A percentile compares a stretch with the other conserved stretches of the same genome.
phyloP scores from a whole-genome alignment of 2,888 invertebrate genomes.

The Eupithecia dodoneata region DNA sequence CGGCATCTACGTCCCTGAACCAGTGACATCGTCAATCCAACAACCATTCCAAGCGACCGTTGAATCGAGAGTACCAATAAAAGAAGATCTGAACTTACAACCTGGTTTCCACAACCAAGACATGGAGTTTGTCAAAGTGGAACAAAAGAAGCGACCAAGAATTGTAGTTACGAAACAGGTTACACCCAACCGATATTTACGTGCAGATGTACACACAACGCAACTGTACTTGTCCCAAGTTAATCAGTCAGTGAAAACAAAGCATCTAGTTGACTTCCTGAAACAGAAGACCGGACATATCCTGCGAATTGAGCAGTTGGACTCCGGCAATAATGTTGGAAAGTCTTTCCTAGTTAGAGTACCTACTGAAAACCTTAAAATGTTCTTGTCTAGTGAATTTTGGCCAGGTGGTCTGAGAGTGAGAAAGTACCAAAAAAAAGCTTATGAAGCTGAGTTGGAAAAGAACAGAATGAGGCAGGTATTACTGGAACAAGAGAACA shows the following conservation, averaged over 20 bases:
- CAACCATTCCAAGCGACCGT: background rate
- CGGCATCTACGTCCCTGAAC: background rate
- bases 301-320: constrained; percentile 2
- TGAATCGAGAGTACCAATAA: constrained; percentile 6
- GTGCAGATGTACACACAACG: constrained; percentile 7
- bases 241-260: constrained; percentile 4
- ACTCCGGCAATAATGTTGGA: constrained; percentile 1
- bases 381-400: constrained; percentile 8
- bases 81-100: constrained; percentile 1
- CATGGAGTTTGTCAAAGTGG: constrained; percentile 10
- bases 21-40: background rate
- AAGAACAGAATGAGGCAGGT: background rate
- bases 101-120: constrained; percentile 6
- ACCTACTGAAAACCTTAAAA: constrained; percentile 7
- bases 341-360: constrained; percentile 1
- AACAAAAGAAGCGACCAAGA: constrained; percentile 11
- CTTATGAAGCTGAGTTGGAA: constrained; percentile 5
- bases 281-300: constrained; percentile 7
- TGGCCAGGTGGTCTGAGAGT: constrained; percentile 7
- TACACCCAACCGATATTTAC: constrained; percentile 5
- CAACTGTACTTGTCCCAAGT: constrained; percentile 8
- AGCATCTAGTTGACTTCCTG: background rate
- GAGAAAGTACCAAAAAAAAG: constrained; percentile 3
- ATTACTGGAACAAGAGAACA: constrained; percentile 2
- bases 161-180: background rate